Evolutionary conservation across 2,797 vertebrate genomes (phyloP).

Genomic region (Zalophus californianus): DNA sequence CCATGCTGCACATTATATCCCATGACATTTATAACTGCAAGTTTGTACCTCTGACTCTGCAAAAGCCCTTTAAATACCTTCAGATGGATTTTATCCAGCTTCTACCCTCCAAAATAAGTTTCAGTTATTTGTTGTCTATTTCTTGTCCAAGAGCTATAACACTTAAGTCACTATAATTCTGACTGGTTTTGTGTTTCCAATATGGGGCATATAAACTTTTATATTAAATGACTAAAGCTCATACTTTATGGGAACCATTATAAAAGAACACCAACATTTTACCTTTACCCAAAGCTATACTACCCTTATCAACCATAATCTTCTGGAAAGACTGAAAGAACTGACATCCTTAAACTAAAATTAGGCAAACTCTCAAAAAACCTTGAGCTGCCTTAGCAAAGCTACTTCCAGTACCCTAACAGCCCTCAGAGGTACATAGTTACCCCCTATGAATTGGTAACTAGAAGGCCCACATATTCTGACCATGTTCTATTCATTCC

Average conservation of each 20-base stretch:
- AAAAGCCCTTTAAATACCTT: background rate
- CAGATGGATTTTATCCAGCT: background rate
- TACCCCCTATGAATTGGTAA: background rate
- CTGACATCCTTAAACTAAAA: background rate
- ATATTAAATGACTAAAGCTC: background rate
- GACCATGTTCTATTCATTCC: background rate
- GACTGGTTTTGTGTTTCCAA: background rate
- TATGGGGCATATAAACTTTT: background rate
- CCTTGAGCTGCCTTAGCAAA: background rate
- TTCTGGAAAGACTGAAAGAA: background rate
- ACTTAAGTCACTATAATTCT: background rate
- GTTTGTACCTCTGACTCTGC: background rate
- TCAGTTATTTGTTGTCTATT: background rate
- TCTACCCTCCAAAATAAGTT: background rate
- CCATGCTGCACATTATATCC: background rate
- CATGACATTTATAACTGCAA: background rate
- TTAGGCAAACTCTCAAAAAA: background rate
- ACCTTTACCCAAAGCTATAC: background rate
- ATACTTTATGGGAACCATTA: background rate
- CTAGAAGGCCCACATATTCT: background rate
- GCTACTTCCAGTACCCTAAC: background rate
- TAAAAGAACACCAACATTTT: background rate
- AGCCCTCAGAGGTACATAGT: background rate
- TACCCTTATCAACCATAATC: background rate
- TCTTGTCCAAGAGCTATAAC: background rate